Evolutionary conservation across 2,888 invertebrate genomes (phyloP).

Genomic region (Molanna angustata): DNA sequence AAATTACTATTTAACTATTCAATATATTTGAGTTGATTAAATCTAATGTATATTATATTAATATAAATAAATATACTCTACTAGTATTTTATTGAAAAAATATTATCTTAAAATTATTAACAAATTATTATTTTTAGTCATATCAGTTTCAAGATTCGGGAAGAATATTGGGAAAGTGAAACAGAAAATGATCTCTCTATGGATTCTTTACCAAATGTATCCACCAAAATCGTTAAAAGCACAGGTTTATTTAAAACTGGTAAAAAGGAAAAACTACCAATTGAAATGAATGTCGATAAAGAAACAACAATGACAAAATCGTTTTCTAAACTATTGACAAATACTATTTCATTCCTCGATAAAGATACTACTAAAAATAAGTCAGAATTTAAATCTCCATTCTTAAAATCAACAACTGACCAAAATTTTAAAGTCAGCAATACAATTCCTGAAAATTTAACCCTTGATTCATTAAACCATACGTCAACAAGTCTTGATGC

Average conservation of each 20-base stretch:
- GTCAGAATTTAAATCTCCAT: too few relatives aligned
- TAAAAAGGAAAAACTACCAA: background rate
- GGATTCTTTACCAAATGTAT: constrained; percentile 4
- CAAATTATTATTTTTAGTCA: constrained; percentile 4
- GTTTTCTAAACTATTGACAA: too few relatives aligned
- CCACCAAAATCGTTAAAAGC: background rate
- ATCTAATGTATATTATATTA: too few relatives aligned
- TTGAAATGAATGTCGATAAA: too few relatives aligned
- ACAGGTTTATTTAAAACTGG: constrained; percentile 7
- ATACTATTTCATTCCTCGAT: too few relatives aligned
- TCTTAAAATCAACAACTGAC: too few relatives aligned
- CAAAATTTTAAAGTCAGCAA: background rate
- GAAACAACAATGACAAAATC: too few relatives aligned
- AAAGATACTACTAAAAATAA: too few relatives aligned
- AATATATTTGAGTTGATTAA: too few relatives aligned
- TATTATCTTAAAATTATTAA: background rate
- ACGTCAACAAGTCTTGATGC: constrained; percentile 1
- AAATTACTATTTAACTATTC: too few relatives aligned
- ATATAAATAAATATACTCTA: too few relatives aligned
- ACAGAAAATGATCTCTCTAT: constrained; percentile 5
- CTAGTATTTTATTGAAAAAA: too few relatives aligned
- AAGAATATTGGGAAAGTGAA: background rate
- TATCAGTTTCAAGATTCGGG: background rate
- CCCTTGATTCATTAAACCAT: constrained; percentile 1
- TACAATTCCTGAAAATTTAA: background rate